These are phyloP conservation scores for Rallus limicola DNA, from an alignment of 2,113 vertebrate species.

Conservation along the genomic window DNA sequence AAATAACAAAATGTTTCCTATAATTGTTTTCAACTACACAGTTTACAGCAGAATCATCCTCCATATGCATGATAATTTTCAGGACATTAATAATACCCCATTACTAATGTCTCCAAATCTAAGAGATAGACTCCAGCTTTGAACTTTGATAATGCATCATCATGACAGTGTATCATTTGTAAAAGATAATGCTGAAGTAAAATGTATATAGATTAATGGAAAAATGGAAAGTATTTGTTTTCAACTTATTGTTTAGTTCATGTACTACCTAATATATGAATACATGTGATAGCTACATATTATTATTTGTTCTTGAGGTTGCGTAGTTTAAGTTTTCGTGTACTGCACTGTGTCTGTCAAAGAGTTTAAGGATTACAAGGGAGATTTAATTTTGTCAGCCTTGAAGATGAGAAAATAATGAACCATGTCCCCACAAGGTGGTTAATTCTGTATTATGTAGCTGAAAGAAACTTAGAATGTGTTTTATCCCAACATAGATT, in stretches of 20 bases:
- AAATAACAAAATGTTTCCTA: not conserved
- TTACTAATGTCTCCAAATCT: not conserved
- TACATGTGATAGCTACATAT: not conserved
- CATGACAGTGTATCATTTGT: not conserved
- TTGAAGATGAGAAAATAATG: slow-evolving; percentile 38
- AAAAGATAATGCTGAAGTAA: not conserved
- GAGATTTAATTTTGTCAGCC: slow-evolving; percentile 12
- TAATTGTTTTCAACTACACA: not conserved
- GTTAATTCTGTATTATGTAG: not conserved
- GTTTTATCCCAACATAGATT: not conserved
- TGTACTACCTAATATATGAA: not conserved
- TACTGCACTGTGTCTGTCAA: not conserved
- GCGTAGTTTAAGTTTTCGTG: not conserved
- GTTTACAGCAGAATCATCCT: not conserved
- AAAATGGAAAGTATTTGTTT: not conserved
- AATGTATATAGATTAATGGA: not conserved
- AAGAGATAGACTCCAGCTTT: not conserved
- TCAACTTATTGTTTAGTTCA: not conserved
- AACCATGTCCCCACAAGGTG: not conserved
- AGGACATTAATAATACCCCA: not conserved
- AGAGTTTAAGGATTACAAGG: slow-evolving; percentile 1
- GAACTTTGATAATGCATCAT: not conserved
- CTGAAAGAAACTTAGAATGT: not conserved
- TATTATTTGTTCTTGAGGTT: slow-evolving; percentile 6
- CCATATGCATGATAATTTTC: not conserved